Conservation (phyloP, 1,140 invertebrate species). For the Uloborus diversus region DNA sequence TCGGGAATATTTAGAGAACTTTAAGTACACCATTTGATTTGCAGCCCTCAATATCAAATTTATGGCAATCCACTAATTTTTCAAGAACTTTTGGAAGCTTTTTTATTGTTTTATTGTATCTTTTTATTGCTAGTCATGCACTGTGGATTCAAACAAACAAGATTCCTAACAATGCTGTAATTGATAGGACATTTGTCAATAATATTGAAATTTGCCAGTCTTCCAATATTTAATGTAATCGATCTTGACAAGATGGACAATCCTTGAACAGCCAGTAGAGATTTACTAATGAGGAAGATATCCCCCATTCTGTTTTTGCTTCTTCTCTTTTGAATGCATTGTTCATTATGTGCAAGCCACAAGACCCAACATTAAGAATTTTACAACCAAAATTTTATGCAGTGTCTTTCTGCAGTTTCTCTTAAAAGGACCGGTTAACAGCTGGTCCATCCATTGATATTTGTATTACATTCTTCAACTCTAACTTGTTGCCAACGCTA, state of each 20-base stretch:
- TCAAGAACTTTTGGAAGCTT: neutral
- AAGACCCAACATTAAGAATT: neutral
- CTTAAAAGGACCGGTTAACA: neutral
- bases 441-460: too few species aligned
- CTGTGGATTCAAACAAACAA: neutral
- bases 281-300: neutral
- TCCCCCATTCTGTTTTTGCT: neutral
- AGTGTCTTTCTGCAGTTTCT: neutral
- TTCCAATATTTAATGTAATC: neutral
- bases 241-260: neutral
- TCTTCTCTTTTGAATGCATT: neutral
- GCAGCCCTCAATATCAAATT: neutral
- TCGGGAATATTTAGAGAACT: too few species aligned
- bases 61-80: neutral
- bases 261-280: slow-evolving; percentile 6
- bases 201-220: neutral
- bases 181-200: neutral
- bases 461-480: slow-evolving; percentile 12
- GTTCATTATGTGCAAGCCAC: slow-evolving; percentile 3
- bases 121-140: neutral
- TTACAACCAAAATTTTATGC: neutral
- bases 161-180: neutral
- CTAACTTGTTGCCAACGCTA: neutral
- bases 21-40: too few species aligned
- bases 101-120: neutral